Percentiles rank a stretch among this genome's conserved stretches.
Conservation (phyloP, 2,888 invertebrate genomes). For the Trichopoda pennipes region DNA sequence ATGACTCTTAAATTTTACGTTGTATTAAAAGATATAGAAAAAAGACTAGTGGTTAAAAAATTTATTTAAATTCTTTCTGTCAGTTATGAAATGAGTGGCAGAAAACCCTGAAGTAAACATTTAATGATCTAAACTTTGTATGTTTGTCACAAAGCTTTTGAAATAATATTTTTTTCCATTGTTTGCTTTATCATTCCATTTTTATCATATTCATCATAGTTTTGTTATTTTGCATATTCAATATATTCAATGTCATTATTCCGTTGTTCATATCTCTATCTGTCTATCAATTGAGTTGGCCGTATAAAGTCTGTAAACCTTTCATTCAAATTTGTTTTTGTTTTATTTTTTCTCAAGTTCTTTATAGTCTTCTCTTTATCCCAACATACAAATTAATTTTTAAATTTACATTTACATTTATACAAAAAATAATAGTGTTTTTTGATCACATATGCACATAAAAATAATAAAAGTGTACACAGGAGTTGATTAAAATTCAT, state of each 20-base stretch:
- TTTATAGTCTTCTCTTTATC: constrained; percentile 48
- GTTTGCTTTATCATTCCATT: background rate
- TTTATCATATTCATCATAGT: constrained; percentile 53
- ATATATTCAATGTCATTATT: constrained; percentile 59
- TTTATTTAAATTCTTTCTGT: too few species aligned
- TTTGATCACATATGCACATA: background rate
- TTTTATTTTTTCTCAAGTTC: background rate
- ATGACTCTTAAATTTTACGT: too few species aligned
- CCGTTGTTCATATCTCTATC: constrained; percentile 34
- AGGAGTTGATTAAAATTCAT: constrained; percentile 62
- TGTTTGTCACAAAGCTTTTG: background rate
- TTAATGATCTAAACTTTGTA: background rate
- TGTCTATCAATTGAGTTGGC: constrained; percentile 23
- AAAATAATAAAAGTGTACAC: constrained; percentile 11
- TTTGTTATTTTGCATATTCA: constrained; percentile 50
- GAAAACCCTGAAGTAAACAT: too few species aligned
- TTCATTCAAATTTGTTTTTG: constrained; percentile 10
- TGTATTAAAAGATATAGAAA: too few species aligned
- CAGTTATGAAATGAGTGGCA: too few species aligned
- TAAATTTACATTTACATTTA: constrained; percentile 36
- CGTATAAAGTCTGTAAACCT: constrained; percentile 8
- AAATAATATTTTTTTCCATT: background rate
- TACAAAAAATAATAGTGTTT: background rate
- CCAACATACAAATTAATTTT: constrained; percentile 42
- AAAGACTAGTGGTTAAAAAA: too few species aligned